Evolutionary conservation across 2,888 invertebrate genomes (phyloP), one percentile per base, ranked within the genome.

Genomic region (Leptinotarsa tumamoca): DNA sequence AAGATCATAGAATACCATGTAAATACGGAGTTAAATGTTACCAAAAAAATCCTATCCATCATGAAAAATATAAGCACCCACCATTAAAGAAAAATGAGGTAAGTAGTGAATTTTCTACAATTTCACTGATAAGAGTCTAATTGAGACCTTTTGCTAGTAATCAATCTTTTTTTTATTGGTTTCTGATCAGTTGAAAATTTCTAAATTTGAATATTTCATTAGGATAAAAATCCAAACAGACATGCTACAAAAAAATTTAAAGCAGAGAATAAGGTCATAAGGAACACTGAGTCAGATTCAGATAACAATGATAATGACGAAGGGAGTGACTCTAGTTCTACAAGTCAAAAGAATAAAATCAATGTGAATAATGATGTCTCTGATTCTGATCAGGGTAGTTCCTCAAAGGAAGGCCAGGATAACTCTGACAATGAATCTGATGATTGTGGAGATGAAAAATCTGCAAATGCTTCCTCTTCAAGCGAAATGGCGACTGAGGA

Each of bases 11-110:
- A 87, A 89, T 87, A 61, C 87, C 91, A 67, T 97, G 97, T 87
- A 94, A 93, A 89, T 96, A 95, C 86, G 95, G 95, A 71, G 87
- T 86, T 5, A 92, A 93, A 81, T 97, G 97, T 87, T 96, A 95
- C 87, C 95, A 95, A 85, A 94, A 93, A 85, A 96, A 96, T 89
- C 90, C 93, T 0, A 89, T 90, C 0, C 97, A 97, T 89, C 90
- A 90, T 73, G 89, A 91, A 75, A 94, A 93, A 84, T 97, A 91
- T 81, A 95, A 94, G 88, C 96, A 96, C 87, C 95, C 95, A 15
- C 90, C 91, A 67, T 88, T 88, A 86, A 84, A 86, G 67, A 88
- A 88, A 86, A 83, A 85, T 56, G 74, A 66, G 67, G 76, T 68
- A 61, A 33, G 74, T 74, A 66, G 61, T 72, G 72, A 61, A 71